Percentiles rank a stretch among this genome's conserved stretches.
Evolutionary conservation across 2,888 invertebrate genomes (phyloP).

Genomic region (Ditula angustiorana): DNA sequence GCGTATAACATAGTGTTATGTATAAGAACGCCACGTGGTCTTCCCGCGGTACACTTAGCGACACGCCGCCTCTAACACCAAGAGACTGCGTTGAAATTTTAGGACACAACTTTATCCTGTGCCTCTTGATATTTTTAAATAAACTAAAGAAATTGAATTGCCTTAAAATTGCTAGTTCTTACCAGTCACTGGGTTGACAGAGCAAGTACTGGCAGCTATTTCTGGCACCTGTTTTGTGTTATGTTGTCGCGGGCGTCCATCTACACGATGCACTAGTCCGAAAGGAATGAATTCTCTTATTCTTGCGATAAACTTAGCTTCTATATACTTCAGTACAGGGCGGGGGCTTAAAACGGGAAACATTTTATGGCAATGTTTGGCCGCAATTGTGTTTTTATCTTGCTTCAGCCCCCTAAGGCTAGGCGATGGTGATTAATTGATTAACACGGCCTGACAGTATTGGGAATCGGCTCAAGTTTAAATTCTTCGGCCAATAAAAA

Average conservation of each 20-base stretch:
- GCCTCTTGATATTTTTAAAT: background rate
- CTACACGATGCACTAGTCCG: too few species aligned
- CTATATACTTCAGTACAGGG: too few species aligned
- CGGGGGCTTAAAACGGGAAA: too few species aligned
- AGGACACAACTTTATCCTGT: background rate
- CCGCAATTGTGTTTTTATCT: too few species aligned
- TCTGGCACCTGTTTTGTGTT: too few species aligned
- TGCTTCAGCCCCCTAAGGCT: background rate
- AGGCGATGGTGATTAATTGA: background rate
- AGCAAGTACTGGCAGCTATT: too few species aligned
- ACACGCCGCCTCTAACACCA: background rate
- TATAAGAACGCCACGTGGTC: slow-evolving; percentile 20
- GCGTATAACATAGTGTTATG: background rate
- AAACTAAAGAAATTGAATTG: background rate
- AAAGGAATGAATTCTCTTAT: too few species aligned
- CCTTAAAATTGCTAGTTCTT: background rate
- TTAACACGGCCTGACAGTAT: background rate
- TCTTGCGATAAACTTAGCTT: too few species aligned
- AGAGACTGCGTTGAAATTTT: background rate
- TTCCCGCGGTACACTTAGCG: slow-evolving; percentile 41
- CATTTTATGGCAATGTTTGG: too few species aligned
- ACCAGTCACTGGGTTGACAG: too few species aligned
- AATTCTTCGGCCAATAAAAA: slow-evolving; percentile 4
- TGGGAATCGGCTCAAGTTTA: background rate
- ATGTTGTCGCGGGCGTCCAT: too few species aligned